Evolutionary conservation across 2,888 invertebrate species (phyloP).

Genomic region (Cepaea hortensis): DNA sequence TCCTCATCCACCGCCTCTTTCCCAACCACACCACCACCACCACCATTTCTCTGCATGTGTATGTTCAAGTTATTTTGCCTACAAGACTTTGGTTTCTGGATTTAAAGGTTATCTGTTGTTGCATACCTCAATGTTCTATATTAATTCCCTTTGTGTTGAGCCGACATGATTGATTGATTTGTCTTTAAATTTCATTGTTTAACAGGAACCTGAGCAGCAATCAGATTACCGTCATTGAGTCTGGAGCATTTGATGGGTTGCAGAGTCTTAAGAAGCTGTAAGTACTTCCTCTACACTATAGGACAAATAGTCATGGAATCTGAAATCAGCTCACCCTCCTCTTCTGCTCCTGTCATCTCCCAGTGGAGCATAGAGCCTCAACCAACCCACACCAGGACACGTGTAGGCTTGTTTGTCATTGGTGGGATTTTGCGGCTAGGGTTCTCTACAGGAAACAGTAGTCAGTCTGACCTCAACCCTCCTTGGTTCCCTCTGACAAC

Average conservation of each 20-base stretch:
- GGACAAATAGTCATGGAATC: no score
- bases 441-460: no score
- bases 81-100: background rate
- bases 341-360: no score
- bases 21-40: background rate
- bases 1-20: no score
- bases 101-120: background rate
- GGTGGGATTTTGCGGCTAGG: no score
- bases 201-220: slow-evolving; percentile 69
- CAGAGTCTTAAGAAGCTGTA: slow-evolving; percentile 66
- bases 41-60: background rate
- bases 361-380: no score
- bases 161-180: background rate
- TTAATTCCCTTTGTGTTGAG: background rate
- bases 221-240: slow-evolving; percentile 66
- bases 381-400: no score
- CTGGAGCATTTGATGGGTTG: slow-evolving; percentile 70
- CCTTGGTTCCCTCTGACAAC: no score
- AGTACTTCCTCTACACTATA: slow-evolving; percentile 53
- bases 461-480: no score
- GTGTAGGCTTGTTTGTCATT: no score
- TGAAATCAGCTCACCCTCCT: no score
- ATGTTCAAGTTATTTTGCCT: background rate
- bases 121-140: background rate
- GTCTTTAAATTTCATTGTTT: slow-evolving; percentile 51